A percentile compares a stretch with the other conserved stretches of the same genome.
These are phyloP conservation scores for rat (Rattus norvegicus) DNA, from an alignment of 2,113 vertebrate genomes.

Conservation along the genomic window DNA sequence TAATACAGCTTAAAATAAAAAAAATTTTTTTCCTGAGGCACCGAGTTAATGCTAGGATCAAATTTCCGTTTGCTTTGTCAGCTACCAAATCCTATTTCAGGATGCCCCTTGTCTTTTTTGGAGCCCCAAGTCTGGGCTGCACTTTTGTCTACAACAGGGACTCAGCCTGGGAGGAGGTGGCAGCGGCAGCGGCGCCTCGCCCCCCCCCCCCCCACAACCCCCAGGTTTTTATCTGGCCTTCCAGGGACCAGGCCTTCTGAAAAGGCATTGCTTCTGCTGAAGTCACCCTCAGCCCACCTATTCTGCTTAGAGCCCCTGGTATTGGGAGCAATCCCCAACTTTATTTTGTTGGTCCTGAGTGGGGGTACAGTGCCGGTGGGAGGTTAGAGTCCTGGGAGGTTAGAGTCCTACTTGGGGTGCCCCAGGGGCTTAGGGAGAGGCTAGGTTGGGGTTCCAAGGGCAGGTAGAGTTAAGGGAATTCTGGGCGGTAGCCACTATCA, in stretches of 20 bases:
- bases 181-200: fast-evolving
- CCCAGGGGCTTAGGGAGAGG: no score
- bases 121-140: slow-evolving; percentile 26
- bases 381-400: not conserved
- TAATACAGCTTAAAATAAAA: slow-evolving; percentile 64
- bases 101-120: slow-evolving; percentile 33
- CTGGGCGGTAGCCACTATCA: not conserved
- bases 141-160: slow-evolving; percentile 56
- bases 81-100: slow-evolving; percentile 65
- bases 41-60: slow-evolving; percentile 66
- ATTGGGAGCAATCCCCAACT: not conserved
- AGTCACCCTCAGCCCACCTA: not conserved
- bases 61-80: slow-evolving; percentile 71
- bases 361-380: not conserved
- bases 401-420: not conserved
- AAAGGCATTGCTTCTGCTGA: not conserved
- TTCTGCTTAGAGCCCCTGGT: not conserved
- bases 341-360: not conserved
- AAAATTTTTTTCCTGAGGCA: slow-evolving; percentile 12
- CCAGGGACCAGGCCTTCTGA: not conserved
- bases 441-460: not conserved
- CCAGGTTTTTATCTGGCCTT: not conserved
- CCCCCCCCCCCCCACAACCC: not conserved
- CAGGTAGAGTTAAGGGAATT: not conserved
- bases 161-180: not conserved